Evolutionary conservation across 2,797 vertebrate species (phyloP).

Genomic region (Ambastaia sidthimunki): DNA sequence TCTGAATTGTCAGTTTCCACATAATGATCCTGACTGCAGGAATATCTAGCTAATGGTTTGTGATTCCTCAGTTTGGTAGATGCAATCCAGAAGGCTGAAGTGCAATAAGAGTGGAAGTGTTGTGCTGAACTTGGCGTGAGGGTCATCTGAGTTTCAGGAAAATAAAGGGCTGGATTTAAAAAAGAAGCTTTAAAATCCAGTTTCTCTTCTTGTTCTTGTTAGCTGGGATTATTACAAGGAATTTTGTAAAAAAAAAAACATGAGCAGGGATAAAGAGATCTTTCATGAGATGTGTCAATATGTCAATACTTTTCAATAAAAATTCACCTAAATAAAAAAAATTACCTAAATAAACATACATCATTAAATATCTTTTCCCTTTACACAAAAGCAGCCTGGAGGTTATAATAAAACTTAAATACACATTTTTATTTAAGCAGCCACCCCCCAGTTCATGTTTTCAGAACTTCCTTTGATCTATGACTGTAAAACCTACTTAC

Average conservation of each 20-base stretch:
- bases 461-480: constrained; percentile 7
- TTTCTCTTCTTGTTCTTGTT: too few species aligned
- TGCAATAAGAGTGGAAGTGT: background rate
- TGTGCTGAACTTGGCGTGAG: background rate
- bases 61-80: constrained; percentile 3
- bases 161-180: background rate
- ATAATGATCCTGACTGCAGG: constrained; percentile 38
- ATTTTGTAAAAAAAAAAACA: too few species aligned
- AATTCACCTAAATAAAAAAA: too few species aligned
- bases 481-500: constrained; percentile 12
- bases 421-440: too few species aligned
- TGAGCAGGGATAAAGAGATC: too few species aligned
- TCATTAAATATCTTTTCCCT: too few species aligned
- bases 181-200: background rate
- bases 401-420: too few species aligned
- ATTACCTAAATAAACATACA: too few species aligned
- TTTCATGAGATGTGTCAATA: too few species aligned
- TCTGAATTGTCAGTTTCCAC: constrained; percentile 27
- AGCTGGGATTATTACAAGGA: too few species aligned
- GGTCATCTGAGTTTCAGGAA: background rate
- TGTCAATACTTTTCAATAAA: too few species aligned
- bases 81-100: background rate
- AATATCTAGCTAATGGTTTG: constrained; percentile 12
- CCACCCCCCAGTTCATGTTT: background rate
- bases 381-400: too few species aligned